phyloP scores from a whole-genome alignment of 23 tunicate genomes.

The Aplidium turbinatum region DNA sequence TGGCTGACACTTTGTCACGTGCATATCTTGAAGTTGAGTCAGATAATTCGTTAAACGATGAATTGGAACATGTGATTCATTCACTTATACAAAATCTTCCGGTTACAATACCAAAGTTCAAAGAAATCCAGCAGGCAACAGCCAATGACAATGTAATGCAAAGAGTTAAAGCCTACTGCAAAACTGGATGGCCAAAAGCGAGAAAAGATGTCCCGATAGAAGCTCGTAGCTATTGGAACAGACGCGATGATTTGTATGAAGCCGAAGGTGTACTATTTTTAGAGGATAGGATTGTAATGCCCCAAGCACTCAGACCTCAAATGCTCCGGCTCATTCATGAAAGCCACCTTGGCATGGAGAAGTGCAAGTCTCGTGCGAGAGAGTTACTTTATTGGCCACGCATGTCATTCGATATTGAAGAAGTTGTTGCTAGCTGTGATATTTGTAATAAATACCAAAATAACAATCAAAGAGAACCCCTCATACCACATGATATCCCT shows the following conservation, averaged over 20 bases:
- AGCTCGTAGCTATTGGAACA: conserved; percentile 20
- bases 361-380: conserved; percentile 41
- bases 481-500: conserved; percentile 37
- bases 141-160: background rate
- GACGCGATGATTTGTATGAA: conserved; percentile 21
- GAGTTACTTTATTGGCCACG: conserved; percentile 34
- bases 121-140: conserved; percentile 9
- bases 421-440: background rate
- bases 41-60: conserved; percentile 11
- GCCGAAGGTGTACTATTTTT: conserved; percentile 36
- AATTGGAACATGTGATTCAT: conserved; percentile 4
- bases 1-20: conserved; percentile 59
- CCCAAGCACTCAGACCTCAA: background rate
- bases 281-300: conserved; percentile 23
- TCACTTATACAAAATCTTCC: background rate
- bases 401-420: conserved; percentile 18
- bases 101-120: background rate
- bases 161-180: background rate
- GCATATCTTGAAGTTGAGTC: conserved; percentile 6
- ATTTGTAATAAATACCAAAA: conserved; percentile 6
- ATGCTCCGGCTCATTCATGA: conserved; percentile 28
- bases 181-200: background rate
- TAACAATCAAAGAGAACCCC: conserved; percentile 21
- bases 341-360: conserved; percentile 46
- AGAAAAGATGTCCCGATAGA: conserved; percentile 1